A percentile compares a stretch with the other conserved stretches of the same genome.
These are phyloP conservation scores for Anas platyrhynchos DNA, from an alignment of 2,113 vertebrate genomes.

Conservation along the genomic window DNA sequence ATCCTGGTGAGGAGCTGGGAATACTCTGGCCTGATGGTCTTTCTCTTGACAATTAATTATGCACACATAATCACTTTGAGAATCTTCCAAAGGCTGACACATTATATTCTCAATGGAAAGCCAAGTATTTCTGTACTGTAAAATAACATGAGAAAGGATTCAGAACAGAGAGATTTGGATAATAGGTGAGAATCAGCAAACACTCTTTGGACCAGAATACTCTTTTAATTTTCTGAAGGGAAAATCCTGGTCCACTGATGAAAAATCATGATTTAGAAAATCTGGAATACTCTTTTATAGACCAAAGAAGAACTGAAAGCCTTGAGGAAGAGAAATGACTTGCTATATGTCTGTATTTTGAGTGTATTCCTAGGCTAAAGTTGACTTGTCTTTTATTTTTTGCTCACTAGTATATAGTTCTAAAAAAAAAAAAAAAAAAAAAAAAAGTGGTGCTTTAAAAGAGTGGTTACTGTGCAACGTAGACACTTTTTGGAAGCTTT, in stretches of 20 bases:
- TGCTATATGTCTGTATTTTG: background rate
- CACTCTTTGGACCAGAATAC: background rate
- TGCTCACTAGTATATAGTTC: background rate
- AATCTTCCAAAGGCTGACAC: background rate
- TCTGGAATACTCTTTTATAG: background rate
- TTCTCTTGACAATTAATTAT: background rate
- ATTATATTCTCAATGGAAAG: background rate
- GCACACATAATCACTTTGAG: background rate
- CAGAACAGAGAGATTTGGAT: background rate
- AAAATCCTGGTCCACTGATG: background rate
- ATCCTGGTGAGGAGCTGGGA: background rate
- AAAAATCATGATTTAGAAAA: background rate
- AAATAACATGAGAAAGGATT: background rate
- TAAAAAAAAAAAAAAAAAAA: background rate
- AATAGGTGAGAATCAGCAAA: background rate
- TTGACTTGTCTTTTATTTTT: background rate
- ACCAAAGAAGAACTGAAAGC: background rate
- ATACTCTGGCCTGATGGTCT: background rate
- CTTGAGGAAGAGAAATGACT: background rate
- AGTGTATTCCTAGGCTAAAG: background rate
- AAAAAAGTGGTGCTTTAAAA: background rate
- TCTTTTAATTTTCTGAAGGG: background rate
- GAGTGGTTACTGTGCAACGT: background rate
- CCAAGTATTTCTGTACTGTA: background rate
- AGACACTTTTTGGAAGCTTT: background rate